phyloP scores from a whole-genome alignment of 2,888 invertebrate genomes.

The Epinotia ramella region DNA sequence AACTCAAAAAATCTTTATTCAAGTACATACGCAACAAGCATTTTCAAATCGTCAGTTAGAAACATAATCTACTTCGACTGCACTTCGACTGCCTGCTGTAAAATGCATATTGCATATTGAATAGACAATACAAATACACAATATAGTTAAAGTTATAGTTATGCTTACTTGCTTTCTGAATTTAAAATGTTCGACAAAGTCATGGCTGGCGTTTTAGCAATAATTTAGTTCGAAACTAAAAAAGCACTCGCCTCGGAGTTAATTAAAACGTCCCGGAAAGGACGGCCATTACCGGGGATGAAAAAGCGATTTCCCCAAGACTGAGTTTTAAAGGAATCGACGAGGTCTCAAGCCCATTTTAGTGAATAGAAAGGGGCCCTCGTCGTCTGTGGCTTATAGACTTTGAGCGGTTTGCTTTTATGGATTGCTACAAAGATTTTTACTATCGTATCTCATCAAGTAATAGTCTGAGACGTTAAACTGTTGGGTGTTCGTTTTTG shows the following conservation, averaged over 20 bases:
- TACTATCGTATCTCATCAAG: slow-evolving; percentile 61
- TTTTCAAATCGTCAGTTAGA: too few species aligned
- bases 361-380: slow-evolving; percentile 60
- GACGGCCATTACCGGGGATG: slow-evolving; percentile 78
- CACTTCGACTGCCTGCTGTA: too few species aligned
- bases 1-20: too few species aligned
- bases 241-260: slow-evolving; percentile 70
- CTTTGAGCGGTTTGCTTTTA: slow-evolving; percentile 69
- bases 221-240: slow-evolving; percentile 75
- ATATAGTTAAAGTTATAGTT: neutral
- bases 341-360: slow-evolving; percentile 69
- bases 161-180: neutral
- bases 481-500: slow-evolving; percentile 22
- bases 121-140: neutral
- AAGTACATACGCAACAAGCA: too few species aligned
- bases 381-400: slow-evolving; percentile 66
- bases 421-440: slow-evolving; percentile 66
- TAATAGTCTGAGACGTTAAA: slow-evolving; percentile 50
- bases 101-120: neutral
- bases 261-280: slow-evolving; percentile 81
- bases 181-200: slow-evolving; percentile 48
- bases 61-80: too few species aligned
- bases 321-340: slow-evolving; percentile 78
- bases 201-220: slow-evolving; percentile 59
- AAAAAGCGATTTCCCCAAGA: slow-evolving; percentile 82